Evolutionary conservation across 1,140 invertebrate genomes (phyloP).

Genomic region (Dendroctonus valens): DNA sequence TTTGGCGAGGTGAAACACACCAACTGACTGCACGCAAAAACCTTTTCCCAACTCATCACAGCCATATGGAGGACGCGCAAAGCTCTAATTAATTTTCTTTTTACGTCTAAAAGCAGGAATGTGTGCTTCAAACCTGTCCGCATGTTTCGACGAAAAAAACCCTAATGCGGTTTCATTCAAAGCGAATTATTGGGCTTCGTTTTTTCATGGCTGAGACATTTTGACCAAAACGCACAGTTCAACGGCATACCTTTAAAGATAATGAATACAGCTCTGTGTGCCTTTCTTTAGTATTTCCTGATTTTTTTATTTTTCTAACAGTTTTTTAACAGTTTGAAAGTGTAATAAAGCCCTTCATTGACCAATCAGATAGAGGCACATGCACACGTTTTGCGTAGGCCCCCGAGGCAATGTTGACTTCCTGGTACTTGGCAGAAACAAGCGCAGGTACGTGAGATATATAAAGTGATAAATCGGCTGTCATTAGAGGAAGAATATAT

Average conservation of each 20-base stretch:
- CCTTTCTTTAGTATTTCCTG: no score
- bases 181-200: slow-evolving; percentile 1
- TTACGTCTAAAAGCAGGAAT: slow-evolving; percentile 4
- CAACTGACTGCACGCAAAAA: neutral
- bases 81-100: slow-evolving; percentile 17
- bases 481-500: slow-evolving; percentile 16
- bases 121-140: slow-evolving; percentile 2
- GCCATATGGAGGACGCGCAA: neutral
- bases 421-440: neutral
- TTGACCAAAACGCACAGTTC: no score
- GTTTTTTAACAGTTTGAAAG: no score
- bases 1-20: neutral
- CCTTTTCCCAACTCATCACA: neutral
- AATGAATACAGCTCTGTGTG: no score
- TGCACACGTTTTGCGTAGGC: no score
- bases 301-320: no score
- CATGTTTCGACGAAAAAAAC: slow-evolving; percentile 12
- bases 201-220: neutral
- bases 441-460: slow-evolving; percentile 3
- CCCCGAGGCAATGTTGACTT: neutral
- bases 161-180: slow-evolving; percentile 9
- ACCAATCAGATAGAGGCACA: no score
- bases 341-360: no score
- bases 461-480: slow-evolving; percentile 19
- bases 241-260: no score